Evolutionary conservation across 2,888 invertebrate species (phyloP).

Genomic region (Elysia crispata): DNA sequence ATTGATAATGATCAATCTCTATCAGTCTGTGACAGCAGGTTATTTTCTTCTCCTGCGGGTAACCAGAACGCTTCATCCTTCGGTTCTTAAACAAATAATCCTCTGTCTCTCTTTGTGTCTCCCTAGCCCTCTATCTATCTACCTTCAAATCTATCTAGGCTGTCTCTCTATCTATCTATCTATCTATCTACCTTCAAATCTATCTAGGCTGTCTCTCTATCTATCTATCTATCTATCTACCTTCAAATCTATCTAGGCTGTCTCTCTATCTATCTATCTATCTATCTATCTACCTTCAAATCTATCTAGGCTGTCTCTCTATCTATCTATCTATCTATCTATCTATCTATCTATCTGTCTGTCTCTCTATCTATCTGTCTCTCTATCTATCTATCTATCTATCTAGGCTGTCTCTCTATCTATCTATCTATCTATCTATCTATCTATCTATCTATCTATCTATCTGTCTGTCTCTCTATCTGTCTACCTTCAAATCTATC

Average conservation of each 20-base stretch:
- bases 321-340: slow-evolving; percentile 9
- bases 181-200: neutral
- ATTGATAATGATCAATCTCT: too few relatives aligned
- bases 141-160: slow-evolving; percentile 14
- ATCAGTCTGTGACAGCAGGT: too few relatives aligned
- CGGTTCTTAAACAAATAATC: too few relatives aligned
- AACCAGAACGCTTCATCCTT: too few relatives aligned
- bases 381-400: neutral
- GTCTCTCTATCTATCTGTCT: slow-evolving; percentile 17
- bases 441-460: slow-evolving; percentile 24
- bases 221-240: slow-evolving; percentile 18
- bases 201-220: neutral
- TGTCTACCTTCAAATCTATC: neutral
- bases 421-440: slow-evolving; percentile 21
- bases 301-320: neutral
- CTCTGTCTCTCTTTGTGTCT: too few relatives aligned
- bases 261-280: slow-evolving; percentile 11
- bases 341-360: slow-evolving; percentile 22
- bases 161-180: slow-evolving; percentile 25
- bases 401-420: neutral
- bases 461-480: slow-evolving; percentile 1
- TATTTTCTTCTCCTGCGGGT: too few relatives aligned
- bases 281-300: neutral
- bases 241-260: slow-evolving; percentile 13
- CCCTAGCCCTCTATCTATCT: too few relatives aligned